Percentiles rank a stretch among this genome's conserved stretches.
phyloP scores from a whole-genome alignment of 2,797 vertebrate species.

The Chaetodon trifasciatus region DNA sequence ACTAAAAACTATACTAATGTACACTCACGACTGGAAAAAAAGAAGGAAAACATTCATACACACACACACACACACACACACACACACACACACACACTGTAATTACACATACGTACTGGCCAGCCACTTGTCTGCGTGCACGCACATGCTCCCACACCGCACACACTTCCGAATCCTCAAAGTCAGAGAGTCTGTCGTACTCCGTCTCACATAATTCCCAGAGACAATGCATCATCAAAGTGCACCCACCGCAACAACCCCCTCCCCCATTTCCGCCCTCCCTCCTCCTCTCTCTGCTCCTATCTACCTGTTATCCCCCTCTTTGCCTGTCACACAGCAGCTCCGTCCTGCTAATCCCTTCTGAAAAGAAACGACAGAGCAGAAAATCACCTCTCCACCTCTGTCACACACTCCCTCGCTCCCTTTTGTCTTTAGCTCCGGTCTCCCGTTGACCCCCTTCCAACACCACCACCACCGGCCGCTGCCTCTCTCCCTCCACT shows the following conservation, averaged over 20 bases:
- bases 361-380: constrained; percentile 86
- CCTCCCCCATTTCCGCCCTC: constrained; percentile 52
- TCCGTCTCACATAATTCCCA: constrained; percentile 73
- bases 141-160: neutral
- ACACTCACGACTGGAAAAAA: neutral
- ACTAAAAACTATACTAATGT: neutral
- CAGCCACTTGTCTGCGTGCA: constrained; percentile 1
- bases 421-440: constrained; percentile 81
- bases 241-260: constrained; percentile 36
- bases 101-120: neutral
- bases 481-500: constrained; percentile 26
- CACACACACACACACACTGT: neutral
- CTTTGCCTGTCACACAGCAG: constrained; percentile 78
- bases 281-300: constrained; percentile 42
- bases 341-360: constrained; percentile 82
- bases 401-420: constrained; percentile 81
- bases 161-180: constrained; percentile 56
- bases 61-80: neutral
- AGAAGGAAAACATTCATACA: neutral
- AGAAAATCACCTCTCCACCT: constrained; percentile 86
- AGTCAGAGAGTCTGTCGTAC: constrained; percentile 62
- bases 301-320: constrained; percentile 79
- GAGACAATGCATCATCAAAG: constrained; percentile 78
- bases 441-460: constrained; percentile 68
- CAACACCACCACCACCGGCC: constrained; percentile 16